These are phyloP conservation scores for Ciconia boyciana DNA, from an alignment of 2,113 vertebrate genomes.

Conservation along the genomic window DNA sequence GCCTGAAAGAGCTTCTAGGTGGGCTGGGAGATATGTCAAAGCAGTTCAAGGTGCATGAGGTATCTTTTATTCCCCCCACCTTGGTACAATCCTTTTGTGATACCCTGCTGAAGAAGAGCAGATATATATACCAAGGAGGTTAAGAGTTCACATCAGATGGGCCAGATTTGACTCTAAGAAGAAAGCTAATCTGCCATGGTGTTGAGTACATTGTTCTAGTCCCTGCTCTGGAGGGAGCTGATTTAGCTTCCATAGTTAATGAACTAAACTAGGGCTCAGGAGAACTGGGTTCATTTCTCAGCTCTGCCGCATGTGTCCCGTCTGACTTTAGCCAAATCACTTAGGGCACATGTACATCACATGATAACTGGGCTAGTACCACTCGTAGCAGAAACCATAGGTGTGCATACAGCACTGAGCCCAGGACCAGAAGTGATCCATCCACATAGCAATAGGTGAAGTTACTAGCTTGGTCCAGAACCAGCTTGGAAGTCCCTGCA, in stretches of 20 bases:
- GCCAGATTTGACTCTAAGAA: background rate
- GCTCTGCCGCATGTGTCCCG: accelerated
- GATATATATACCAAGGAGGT: background rate
- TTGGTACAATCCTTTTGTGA: background rate
- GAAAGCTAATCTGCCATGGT: background rate
- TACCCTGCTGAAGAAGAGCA: background rate
- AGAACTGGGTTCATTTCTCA: background rate
- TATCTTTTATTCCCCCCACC: background rate
- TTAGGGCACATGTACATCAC: background rate
- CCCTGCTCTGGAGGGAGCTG: background rate
- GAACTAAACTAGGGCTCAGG: background rate
- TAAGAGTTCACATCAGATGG: background rate
- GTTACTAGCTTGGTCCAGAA: background rate
- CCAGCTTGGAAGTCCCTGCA: background rate
- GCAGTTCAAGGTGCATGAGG: background rate
- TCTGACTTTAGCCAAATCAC: background rate
- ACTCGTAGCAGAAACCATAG: accelerated
- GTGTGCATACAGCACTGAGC: background rate
- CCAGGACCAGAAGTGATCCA: background rate
- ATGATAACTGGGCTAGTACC: accelerated
- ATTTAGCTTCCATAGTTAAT: background rate
- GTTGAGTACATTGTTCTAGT: background rate
- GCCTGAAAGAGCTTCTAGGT: background rate
- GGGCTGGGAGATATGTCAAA: background rate
- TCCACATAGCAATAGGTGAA: accelerated